These are phyloP conservation scores for Heliconius hewitsoni DNA, from an alignment of 1,140 invertebrate genomes.

Conservation along the genomic window DNA sequence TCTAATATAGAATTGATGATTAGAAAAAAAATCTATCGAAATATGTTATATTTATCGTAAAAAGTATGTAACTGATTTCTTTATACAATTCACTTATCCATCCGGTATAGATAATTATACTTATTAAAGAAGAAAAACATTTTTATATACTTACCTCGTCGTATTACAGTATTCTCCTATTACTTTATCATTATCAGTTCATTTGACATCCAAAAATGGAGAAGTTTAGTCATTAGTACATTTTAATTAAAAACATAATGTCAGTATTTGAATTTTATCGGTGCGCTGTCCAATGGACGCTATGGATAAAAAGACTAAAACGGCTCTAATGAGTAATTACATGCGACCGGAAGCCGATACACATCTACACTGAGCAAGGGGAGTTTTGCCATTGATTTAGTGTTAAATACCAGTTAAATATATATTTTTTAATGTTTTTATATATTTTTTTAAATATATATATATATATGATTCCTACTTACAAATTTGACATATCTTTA, in stretches of 20 bases:
- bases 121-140: background rate
- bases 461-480: too few species aligned
- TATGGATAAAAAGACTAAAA: slow-evolving; percentile 62
- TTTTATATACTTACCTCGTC: background rate
- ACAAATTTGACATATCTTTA: too few species aligned
- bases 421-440: background rate
- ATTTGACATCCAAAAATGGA: background rate
- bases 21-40: background rate
- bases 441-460: too few species aligned
- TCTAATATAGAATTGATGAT: background rate
- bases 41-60: background rate
- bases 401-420: slow-evolving; percentile 61
- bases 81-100: background rate
- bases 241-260: slow-evolving; percentile 30
- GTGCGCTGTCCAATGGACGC: slow-evolving; percentile 15
- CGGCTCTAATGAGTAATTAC: slow-evolving; percentile 68
- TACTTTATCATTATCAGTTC: background rate
- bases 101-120: background rate
- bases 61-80: background rate
- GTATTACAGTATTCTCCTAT: background rate
- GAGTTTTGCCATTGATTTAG: slow-evolving; percentile 60
- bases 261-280: slow-evolving; percentile 28
- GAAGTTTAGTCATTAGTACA: slow-evolving; percentile 1
- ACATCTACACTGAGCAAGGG: slow-evolving; percentile 56
- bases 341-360: slow-evolving; percentile 61